phyloP scores from a whole-genome alignment of 2,888 invertebrate genomes.

The Agriopis marginaria region DNA sequence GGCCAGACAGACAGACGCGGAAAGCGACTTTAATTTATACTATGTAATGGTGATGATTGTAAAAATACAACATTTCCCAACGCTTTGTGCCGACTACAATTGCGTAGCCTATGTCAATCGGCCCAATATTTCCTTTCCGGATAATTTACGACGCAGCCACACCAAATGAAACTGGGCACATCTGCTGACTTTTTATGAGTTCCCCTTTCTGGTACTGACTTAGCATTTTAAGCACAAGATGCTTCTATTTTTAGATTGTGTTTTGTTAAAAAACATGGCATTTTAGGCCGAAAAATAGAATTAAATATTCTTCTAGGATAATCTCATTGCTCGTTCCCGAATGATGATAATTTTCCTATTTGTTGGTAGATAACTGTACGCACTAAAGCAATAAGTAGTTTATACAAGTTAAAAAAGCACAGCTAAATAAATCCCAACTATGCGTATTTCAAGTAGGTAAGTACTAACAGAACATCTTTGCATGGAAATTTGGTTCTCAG shows the following conservation, averaged over 20 bases:
- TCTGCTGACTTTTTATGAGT: conserved; percentile 41
- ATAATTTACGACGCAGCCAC: conserved; percentile 36
- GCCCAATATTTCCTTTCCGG: conserved; percentile 26
- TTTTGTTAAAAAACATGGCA: neutral
- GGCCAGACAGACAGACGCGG: no score
- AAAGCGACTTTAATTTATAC: no score
- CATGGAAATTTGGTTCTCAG: neutral
- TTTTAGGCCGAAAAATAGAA: neutral
- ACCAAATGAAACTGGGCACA: conserved; percentile 36
- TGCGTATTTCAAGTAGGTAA: neutral
- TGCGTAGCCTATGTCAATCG: conserved; percentile 12
- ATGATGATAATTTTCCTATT: no score
- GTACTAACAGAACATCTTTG: neutral
- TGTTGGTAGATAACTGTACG: no score
- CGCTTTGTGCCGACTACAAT: conserved; percentile 1
- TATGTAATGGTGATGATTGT: no score
- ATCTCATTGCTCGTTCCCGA: no score
- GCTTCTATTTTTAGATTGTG: conserved; percentile 24
- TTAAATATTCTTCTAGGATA: no score
- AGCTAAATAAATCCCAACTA: no score
- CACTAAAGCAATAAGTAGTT: no score
- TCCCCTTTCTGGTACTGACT: conserved; percentile 34
- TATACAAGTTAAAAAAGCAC: no score
- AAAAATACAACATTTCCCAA: neutral
- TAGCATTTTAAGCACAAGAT: conserved; percentile 38